Evolutionary conservation across 2,888 invertebrate species (phyloP), one percentile per base, ranked within the genome.

Genomic region (Altica lythri): DNA sequence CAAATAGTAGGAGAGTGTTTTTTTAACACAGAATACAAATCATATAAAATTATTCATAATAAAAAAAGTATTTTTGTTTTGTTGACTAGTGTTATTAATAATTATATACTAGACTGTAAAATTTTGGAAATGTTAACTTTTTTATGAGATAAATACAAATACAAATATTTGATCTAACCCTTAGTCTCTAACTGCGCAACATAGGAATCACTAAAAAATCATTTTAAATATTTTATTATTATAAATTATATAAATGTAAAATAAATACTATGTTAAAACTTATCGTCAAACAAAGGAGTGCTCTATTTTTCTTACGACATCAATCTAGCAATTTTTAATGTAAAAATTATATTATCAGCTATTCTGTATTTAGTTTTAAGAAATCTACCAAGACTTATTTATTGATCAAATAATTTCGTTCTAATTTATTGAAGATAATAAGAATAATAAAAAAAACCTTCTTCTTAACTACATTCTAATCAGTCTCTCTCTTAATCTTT

Each of bases 181-280:
- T 47, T 55, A 57, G n/a, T n/a, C 54, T 56, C 59, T 53, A 51
- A 43, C 57, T 51, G 62, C 60, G 64, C 61, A 62, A 62, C 62
- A 57, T 69, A 72, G 72, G 71, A 72, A 72, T 72, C 71, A 70
- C 68, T 70, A 67, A 70, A 69, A 70, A 69, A 67, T 65, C 37
- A 55, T 53, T 64, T 65, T 59, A 63, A 67, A 67, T 65, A 64
- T 59, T 53, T 55, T 53, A 62, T 65, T 57, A 62, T n/a, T 66
- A 62, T 63, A 67, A 68, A 64, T 67, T 68, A 68, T 58, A 55
- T 48, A 58, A 54, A 54, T 60, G 56, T 64, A 64, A 68, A 68
- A 70, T 71, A 70, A 72, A 72, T 71, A 69, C 67, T 71, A 71
- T 68, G 62, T 65, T 68, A 67, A 65, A 69, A 66, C 65, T 69